Percentiles rank a stretch among this genome's conserved stretches.
Conservation (phyloP, 2,797 vertebrate genomes). For the Chiloscyllium punctatum region DNA sequence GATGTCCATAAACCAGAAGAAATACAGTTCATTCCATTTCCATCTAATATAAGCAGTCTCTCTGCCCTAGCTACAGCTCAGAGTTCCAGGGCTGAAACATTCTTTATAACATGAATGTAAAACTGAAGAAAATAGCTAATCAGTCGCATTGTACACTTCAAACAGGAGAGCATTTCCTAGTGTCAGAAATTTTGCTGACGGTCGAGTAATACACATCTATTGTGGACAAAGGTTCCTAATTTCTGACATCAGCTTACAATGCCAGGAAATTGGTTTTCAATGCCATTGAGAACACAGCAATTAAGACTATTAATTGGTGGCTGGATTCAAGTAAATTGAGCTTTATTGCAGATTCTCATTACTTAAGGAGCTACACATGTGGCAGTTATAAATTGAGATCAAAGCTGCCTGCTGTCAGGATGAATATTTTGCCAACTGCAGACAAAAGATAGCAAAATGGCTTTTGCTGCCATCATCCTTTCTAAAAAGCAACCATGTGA, state of each 20-base stretch:
- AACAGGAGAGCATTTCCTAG: constrained; percentile 7
- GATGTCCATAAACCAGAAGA: not conserved
- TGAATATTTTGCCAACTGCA: constrained; percentile 16
- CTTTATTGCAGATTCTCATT: constrained; percentile 35
- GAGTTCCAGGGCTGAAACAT: not conserved
- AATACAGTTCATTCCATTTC: not conserved
- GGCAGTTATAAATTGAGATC: constrained; percentile 36
- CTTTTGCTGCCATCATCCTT: constrained; percentile 16
- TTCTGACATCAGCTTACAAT: constrained; percentile 32
- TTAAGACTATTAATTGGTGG: constrained; percentile 34
- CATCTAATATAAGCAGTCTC: not conserved
- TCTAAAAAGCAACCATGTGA: not conserved
- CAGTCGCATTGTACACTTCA: not conserved
- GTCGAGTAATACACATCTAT: constrained; percentile 19
- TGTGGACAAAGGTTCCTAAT: constrained; percentile 29
- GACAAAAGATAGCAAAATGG: constrained; percentile 22
- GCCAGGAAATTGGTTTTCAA: constrained; percentile 36
- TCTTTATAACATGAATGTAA: not conserved
- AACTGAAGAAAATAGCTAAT: constrained; percentile 23
- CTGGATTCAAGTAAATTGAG: constrained; percentile 29
- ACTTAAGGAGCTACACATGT: constrained; percentile 30
- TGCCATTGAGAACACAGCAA: constrained; percentile 30
- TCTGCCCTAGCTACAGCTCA: not conserved
- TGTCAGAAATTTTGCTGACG: constrained; percentile 31
- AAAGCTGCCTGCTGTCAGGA: constrained; percentile 33